Evolutionary conservation across 2,888 invertebrate genomes (phyloP).

Genomic region (Synanthedon vespiformis): DNA sequence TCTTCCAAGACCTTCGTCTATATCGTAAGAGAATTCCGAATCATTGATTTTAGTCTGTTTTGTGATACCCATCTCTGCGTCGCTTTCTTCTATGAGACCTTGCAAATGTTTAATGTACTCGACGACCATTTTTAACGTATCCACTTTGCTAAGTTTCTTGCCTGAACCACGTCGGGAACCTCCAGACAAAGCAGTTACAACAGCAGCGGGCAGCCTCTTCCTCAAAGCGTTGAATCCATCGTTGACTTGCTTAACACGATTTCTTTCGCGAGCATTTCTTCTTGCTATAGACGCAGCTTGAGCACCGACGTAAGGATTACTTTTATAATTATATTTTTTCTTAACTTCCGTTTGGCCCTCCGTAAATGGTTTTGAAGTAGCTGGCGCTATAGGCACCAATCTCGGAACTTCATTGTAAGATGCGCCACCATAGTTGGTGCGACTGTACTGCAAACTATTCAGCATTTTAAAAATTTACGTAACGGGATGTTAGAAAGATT

Average conservation of each 20-base stretch:
- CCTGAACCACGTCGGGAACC: constrained; percentile 80
- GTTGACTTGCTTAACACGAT: constrained; percentile 95
- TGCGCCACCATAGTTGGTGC: neutral
- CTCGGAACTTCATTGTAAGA: constrained; percentile 20
- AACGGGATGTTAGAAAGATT: neutral
- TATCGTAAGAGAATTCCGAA: constrained; percentile 21
- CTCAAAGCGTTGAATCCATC: constrained; percentile 90
- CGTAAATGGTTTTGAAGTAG: constrained; percentile 45
- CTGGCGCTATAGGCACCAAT: constrained; percentile 67
- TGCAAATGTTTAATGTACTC: constrained; percentile 90
- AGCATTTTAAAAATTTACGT: neutral
- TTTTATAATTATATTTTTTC: constrained; percentile 76
- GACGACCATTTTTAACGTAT: constrained; percentile 88
- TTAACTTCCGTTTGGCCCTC: constrained; percentile 61
- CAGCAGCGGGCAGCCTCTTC: constrained; percentile 85
- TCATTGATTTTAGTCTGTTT: constrained; percentile 13
- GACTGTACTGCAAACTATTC: neutral
- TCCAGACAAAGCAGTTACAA: constrained; percentile 75
- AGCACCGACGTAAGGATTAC: constrained; percentile 64
- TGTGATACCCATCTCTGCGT: constrained; percentile 55
- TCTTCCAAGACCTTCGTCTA: constrained; percentile 46
- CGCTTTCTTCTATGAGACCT: constrained; percentile 79
- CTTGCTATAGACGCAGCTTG: constrained; percentile 88
- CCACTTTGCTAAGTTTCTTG: constrained; percentile 91
- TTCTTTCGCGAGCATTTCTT: constrained; percentile 94